phyloP scores from a whole-genome alignment of 92 coral and sea anemone genomes.

The Zoanthus solanderi region DNA sequence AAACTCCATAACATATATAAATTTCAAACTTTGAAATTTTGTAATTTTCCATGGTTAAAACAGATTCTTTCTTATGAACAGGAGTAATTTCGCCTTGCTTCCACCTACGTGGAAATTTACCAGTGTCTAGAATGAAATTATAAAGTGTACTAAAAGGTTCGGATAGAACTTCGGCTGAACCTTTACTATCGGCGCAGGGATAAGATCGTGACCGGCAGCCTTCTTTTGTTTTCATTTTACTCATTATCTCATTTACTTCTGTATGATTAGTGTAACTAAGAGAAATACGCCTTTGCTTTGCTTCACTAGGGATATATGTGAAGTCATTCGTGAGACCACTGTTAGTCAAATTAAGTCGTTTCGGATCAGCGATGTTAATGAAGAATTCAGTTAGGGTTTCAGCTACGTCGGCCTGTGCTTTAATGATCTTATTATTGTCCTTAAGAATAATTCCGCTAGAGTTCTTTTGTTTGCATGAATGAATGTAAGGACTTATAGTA shows the following conservation, averaged over 20 bases:
- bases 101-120: too few species aligned
- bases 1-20: too few species aligned
- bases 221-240: too few species aligned
- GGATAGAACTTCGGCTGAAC: too few species aligned
- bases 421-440: neutral
- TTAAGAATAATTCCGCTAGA: neutral
- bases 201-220: too few species aligned
- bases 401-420: neutral
- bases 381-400: neutral
- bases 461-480: conserved; percentile 29
- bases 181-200: too few species aligned
- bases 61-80: conserved; percentile 13
- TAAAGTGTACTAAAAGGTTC: too few species aligned
- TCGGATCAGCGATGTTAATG: neutral
- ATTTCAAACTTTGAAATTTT: too few species aligned
- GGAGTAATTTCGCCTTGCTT: too few species aligned
- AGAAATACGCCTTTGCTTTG: neutral
- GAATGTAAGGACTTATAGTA: conserved; percentile 40
- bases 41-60: neutral
- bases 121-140: too few species aligned
- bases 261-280: neutral
- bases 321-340: neutral
- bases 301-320: neutral
- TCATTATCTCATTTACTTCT: too few species aligned
- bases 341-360: neutral